Percentiles rank a stretch among this genome's conserved stretches.
These are phyloP conservation scores for Polypterus bichir DNA, from an alignment of 2,113 vertebrate species.

Conservation along the genomic window DNA sequence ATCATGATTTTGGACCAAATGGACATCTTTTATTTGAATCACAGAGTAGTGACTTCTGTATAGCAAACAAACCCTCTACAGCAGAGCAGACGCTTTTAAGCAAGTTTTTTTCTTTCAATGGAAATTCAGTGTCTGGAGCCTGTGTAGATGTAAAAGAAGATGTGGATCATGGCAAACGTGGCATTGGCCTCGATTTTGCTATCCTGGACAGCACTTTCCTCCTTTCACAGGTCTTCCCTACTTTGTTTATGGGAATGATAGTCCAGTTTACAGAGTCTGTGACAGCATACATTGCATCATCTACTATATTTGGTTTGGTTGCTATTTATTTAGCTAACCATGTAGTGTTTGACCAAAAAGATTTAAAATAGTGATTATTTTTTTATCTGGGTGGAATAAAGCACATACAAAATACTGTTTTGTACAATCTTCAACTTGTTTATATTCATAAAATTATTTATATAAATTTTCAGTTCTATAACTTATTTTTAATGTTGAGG, in stretches of 20 bases:
- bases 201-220: constrained; percentile 61
- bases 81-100: background rate
- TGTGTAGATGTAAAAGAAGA: constrained; percentile 24
- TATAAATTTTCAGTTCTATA: too few relatives aligned
- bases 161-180: constrained; percentile 38
- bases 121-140: background rate
- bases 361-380: constrained; percentile 35
- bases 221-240: constrained; percentile 61
- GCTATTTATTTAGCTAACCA: constrained; percentile 47
- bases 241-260: constrained; percentile 58
- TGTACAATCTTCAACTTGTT: too few relatives aligned
- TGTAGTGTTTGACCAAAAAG: constrained; percentile 57
- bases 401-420: too few relatives aligned
- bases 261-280: constrained; percentile 55
- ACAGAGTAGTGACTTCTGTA: constrained; percentile 25
- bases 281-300: constrained; percentile 53
- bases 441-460: too few relatives aligned
- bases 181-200: constrained; percentile 57
- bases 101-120: background rate
- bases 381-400: too few relatives aligned
- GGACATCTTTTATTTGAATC: constrained; percentile 23
- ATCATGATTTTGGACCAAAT: constrained; percentile 20
- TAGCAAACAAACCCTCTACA: constrained; percentile 24
- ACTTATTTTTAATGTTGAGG: too few relatives aligned
- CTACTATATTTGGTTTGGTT: constrained; percentile 46